Conservation (phyloP, 2,797 vertebrate genomes). For the Enteromius radiatus region DNA sequence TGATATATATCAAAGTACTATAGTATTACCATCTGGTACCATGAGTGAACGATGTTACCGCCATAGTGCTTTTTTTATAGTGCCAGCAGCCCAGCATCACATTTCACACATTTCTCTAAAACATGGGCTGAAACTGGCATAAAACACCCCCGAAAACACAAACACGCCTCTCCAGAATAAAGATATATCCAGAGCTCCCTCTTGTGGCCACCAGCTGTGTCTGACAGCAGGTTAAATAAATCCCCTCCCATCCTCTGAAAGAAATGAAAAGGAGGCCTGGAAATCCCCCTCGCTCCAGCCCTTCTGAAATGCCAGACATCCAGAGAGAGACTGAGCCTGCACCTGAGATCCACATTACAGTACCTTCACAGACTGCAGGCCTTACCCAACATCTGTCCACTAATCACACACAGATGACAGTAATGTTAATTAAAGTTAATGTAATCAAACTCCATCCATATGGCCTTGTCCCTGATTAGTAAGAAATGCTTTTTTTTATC, state of each 20-base stretch:
- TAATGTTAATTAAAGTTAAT: slow-evolving; percentile 73
- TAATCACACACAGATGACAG: slow-evolving; percentile 71
- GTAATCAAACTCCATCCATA: slow-evolving; percentile 69
- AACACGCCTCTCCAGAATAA: slow-evolving; percentile 19
- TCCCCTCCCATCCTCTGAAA: slow-evolving; percentile 28
- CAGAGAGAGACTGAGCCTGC: slow-evolving; percentile 37
- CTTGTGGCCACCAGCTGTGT: slow-evolving; percentile 63
- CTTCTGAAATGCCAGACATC: slow-evolving; percentile 50
- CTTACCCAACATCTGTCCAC: slow-evolving; percentile 69
- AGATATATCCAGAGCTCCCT: slow-evolving; percentile 70
- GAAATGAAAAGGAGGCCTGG: slow-evolving; percentile 35
- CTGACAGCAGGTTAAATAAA: slow-evolving; percentile 29
- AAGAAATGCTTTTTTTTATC: slow-evolving; percentile 59
- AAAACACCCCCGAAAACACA: background rate
- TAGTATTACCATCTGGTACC: background rate
- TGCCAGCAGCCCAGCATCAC: slow-evolving; percentile 7
- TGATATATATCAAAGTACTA: background rate
- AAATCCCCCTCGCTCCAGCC: slow-evolving; percentile 40
- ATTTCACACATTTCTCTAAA: slow-evolving; percentile 31
- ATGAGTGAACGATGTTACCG: background rate
- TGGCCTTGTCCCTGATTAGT: slow-evolving; percentile 66
- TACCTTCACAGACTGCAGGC: slow-evolving; percentile 55
- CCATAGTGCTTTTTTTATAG: background rate
- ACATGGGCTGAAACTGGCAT: slow-evolving; percentile 23
- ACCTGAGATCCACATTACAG: slow-evolving; percentile 53